Percentiles rank a stretch among this genome's conserved stretches.
Conservation (phyloP, 1,140 invertebrate genomes). For the Rhizoglyphus robini region DNA sequence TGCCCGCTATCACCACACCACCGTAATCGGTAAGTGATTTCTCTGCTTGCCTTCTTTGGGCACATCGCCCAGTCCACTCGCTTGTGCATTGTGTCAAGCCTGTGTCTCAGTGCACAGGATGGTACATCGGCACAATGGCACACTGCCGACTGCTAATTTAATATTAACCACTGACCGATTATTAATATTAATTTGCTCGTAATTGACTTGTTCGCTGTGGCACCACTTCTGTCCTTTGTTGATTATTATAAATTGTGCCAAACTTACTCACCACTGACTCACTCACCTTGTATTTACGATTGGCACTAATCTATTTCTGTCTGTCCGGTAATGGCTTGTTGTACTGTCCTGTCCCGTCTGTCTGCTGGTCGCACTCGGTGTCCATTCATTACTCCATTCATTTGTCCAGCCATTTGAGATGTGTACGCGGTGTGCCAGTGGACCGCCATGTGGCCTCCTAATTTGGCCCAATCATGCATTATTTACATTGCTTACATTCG, state of each 20-base stretch:
- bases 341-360: too few species aligned
- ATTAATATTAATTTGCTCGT: conserved; percentile 15
- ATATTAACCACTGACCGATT: conserved; percentile 10
- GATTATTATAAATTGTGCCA: conserved; percentile 5
- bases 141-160: too few species aligned
- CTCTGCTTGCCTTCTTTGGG: neutral
- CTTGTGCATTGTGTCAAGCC: too few species aligned
- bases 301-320: too few species aligned
- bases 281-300: neutral
- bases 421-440: too few species aligned
- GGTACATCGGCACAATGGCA: too few species aligned
- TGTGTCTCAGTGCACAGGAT: too few species aligned
- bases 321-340: too few species aligned
- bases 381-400: too few species aligned
- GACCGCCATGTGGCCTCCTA: conserved; percentile 1
- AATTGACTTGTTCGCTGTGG: conserved; percentile 8
- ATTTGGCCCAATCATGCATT: conserved; percentile 10
- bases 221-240: neutral
- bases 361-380: too few species aligned
- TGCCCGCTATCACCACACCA: conserved; percentile 24
- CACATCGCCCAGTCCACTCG: too few species aligned
- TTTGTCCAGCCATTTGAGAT: too few species aligned
- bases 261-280: neutral
- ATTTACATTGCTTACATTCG: neutral
- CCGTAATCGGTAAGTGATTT: conserved; percentile 21